Conservation (phyloP, 2,113 vertebrate species). For the Tonatia bakeri region DNA sequence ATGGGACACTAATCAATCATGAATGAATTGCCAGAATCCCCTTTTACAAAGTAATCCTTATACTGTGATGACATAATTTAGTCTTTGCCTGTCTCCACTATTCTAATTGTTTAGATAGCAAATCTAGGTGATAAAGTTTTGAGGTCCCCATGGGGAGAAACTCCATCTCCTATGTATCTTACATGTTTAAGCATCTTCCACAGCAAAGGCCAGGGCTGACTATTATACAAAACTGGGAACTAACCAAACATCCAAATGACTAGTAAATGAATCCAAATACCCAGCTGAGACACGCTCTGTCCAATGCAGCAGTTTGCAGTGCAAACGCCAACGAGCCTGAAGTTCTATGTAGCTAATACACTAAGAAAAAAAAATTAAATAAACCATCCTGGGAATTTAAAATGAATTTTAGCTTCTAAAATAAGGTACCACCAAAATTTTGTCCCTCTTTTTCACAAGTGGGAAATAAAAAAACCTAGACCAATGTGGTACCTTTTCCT, state of each 20-base stretch:
- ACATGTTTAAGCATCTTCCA: background rate
- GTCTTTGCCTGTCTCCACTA: background rate
- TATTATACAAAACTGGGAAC: background rate
- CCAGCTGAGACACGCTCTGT: background rate
- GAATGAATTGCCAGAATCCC: background rate
- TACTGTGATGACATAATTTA: slow-evolving; percentile 16
- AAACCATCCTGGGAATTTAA: background rate
- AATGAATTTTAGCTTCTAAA: slow-evolving; percentile 50
- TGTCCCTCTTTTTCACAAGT: background rate
- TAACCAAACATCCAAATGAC: background rate
- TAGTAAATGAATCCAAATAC: background rate
- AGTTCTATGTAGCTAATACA: background rate
- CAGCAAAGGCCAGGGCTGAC: background rate
- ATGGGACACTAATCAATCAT: background rate
- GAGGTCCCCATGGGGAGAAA: background rate
- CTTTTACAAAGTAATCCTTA: slow-evolving; percentile 18
- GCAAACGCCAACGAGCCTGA: background rate
- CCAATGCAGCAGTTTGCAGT: background rate
- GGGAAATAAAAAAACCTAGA: background rate
- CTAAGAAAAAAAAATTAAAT: background rate
- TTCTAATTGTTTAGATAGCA: background rate
- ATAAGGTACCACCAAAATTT: background rate
- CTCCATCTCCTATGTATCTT: background rate
- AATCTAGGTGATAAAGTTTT: background rate
- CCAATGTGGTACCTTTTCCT: background rate